Conservation (phyloP, 2,888 invertebrate species). For the Lingula anatina region DNA sequence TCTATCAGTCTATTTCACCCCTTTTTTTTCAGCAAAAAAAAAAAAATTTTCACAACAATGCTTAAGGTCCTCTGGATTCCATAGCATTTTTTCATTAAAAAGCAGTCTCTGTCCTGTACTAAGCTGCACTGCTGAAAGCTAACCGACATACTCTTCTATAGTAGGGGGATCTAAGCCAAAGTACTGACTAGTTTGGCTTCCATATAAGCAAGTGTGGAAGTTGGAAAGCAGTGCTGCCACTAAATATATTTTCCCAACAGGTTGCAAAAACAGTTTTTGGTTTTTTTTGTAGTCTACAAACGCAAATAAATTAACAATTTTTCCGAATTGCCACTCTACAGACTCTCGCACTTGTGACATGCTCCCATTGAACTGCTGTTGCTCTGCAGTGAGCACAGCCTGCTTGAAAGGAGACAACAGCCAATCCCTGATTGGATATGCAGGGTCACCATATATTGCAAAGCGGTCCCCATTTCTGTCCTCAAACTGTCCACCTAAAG, state of each 20-base stretch:
- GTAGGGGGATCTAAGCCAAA: too few relatives aligned
- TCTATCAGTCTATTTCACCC: too few relatives aligned
- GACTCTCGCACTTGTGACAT: conserved; percentile 9
- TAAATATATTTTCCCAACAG: conserved; percentile 13
- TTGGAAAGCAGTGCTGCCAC: conserved; percentile 15
- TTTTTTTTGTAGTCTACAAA: conserved; percentile 14
- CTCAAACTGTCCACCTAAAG: not conserved
- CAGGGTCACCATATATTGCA: not conserved
- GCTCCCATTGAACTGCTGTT: conserved; percentile 10
- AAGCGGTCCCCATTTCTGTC: not conserved
- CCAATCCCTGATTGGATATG: not conserved
- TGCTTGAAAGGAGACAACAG: conserved; percentile 5
- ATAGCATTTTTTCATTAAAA: too few relatives aligned
- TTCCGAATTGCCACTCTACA: conserved; percentile 7
- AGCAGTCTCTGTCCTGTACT: too few relatives aligned
- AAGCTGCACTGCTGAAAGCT: too few relatives aligned
- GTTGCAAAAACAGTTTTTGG: conserved; percentile 14
- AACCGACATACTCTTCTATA: too few relatives aligned
- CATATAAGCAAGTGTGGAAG: too few relatives aligned
- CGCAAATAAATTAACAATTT: conserved; percentile 6
- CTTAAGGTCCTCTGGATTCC: too few relatives aligned
- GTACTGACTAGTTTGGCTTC: too few relatives aligned
- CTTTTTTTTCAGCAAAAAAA: too few relatives aligned
- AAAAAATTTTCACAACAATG: too few relatives aligned
- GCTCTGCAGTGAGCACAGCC: conserved; percentile 1